Evolutionary conservation across 2,797 vertebrate genomes (phyloP), one percentile per base, ranked within the genome.

Genomic region (Buceros bicornis): DNA sequence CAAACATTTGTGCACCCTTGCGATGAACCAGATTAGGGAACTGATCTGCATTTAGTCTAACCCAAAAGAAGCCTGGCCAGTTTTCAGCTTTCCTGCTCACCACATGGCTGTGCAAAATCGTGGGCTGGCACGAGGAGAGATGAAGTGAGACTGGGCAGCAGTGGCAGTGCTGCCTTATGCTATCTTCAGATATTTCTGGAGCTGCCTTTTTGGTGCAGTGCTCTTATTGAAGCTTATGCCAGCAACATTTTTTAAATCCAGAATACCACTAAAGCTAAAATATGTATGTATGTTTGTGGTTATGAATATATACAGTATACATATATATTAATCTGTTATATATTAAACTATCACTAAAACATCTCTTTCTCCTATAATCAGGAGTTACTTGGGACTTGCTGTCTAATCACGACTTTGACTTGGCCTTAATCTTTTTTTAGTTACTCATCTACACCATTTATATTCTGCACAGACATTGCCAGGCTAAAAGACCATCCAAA

Each of bases 361-460:
- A 90, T 92, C 88, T 95, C 71, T 95, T 73, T 96, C 89, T 96
- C 54, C 93, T 90, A 58, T 33, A 92, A 67, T 82, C 42, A 86
- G 92, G 78, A 96, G 89, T 96, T 97, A 69, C 90, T 90, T 97
- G 92, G 92, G 95, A 94, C 93, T 97, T 13, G 1, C 67, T 81
- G 78, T 94, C 87, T 97, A 97, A 95, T 94, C 70, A 24, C 2
- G 80, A 97, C 97, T 98, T 97, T 98, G 92, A 94, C 53, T 95
- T 97, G 97, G 97, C 97, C 97, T 98, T 98, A 95, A 73, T 97
- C 96, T 97, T 98, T 98, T 97, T 97, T 97, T 98, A 98, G 97
- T 78, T 70, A 66, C 87, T 96, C 76, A 72, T 97, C 87, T 70
- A 77, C 65, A 88, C 88, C 82, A 82, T 96, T 98, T 98, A 97